Percentiles rank a stretch among this genome's conserved stretches.
Evolutionary conservation across 2,797 vertebrate species (phyloP).

Genomic region (Sandelia bainsii): DNA sequence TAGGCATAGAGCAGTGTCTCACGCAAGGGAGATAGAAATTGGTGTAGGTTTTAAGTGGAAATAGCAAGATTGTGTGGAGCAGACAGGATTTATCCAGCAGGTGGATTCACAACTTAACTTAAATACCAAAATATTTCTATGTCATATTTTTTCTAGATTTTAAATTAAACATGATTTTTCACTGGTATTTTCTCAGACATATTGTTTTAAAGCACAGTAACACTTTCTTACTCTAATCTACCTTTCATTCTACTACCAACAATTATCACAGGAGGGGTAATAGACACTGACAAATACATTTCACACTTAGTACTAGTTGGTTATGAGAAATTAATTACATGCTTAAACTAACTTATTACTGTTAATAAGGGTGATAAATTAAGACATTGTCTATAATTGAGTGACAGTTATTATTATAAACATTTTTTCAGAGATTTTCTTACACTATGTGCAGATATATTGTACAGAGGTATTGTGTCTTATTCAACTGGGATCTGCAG

Average conservation of each 20-base stretch:
- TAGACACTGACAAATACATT: background rate
- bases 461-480: background rate
- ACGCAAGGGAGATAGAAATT: background rate
- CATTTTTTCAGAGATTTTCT: background rate
- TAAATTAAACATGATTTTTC: background rate
- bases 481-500: background rate
- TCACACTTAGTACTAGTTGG: background rate
- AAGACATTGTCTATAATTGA: background rate
- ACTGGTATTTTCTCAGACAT: background rate
- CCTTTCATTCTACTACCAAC: background rate
- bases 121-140: background rate
- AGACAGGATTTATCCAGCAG: background rate
- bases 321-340: background rate
- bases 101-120: background rate
- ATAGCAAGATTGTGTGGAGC: background rate
- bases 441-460: background rate
- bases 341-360: background rate
- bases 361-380: background rate
- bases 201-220: background rate
- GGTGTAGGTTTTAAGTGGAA: constrained; percentile 17
- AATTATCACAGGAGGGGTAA: background rate
- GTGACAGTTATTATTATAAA: no score
- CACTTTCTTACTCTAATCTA: background rate
- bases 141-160: background rate
- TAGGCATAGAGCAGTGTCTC: background rate